Conservation (phyloP, 1,140 invertebrate species). For the Arctopsyche grandis region DNA sequence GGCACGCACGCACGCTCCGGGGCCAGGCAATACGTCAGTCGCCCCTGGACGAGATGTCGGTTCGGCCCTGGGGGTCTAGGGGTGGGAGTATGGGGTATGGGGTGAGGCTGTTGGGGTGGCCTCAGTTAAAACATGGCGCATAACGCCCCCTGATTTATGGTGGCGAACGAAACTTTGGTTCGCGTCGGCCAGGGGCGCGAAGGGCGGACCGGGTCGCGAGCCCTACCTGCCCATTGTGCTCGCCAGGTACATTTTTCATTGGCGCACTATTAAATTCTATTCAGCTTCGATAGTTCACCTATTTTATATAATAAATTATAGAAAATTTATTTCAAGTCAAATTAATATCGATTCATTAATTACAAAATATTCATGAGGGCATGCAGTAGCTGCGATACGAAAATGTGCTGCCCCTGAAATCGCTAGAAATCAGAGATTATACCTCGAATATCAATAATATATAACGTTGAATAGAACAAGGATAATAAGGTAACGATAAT, state of each 20-base stretch:
- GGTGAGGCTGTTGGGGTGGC: slow-evolving; percentile 56
- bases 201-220: slow-evolving; percentile 24
- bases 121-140: slow-evolving; percentile 67
- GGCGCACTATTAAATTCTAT: neutral
- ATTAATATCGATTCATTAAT: too few relatives aligned
- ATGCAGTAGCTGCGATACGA: too few relatives aligned
- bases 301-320: too few relatives aligned
- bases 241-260: slow-evolving; percentile 40
- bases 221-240: slow-evolving; percentile 6
- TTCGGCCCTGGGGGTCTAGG: neutral
- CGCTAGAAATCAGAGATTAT: too few relatives aligned
- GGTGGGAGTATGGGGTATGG: slow-evolving; percentile 48
- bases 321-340: too few relatives aligned
- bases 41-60: slow-evolving; percentile 53
- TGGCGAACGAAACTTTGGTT: slow-evolving; percentile 66
- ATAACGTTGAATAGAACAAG: too few relatives aligned
- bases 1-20: slow-evolving; percentile 56
- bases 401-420: too few relatives aligned
- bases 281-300: too few relatives aligned
- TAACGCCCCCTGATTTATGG: slow-evolving; percentile 69
- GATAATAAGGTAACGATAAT: too few relatives aligned
- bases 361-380: too few relatives aligned
- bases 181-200: slow-evolving; percentile 56
- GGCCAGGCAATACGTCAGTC: slow-evolving; percentile 65
- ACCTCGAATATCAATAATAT: too few relatives aligned